Conservation (phyloP, 1,140 invertebrate species). For the Microplitis demolitor region DNA sequence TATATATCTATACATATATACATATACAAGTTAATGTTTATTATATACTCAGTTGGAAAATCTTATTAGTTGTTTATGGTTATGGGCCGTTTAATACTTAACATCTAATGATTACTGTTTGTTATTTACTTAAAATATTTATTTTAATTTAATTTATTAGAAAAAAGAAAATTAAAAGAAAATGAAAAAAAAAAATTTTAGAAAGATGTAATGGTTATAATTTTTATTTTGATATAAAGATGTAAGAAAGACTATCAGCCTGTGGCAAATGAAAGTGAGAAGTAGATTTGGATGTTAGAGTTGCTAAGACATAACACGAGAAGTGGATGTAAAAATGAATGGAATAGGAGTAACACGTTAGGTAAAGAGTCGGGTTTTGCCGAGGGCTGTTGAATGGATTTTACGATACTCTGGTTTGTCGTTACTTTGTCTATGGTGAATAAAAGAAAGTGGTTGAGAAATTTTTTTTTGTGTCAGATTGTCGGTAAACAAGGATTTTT, state of each 20-base stretch:
- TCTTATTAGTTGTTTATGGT: too few relatives aligned
- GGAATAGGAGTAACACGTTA: neutral
- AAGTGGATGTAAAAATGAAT: constrained; percentile 28
- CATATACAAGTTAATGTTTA: neutral
- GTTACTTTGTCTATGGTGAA: neutral
- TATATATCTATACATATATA: neutral
- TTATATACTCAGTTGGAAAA: too few relatives aligned
- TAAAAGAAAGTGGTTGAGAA: constrained; percentile 19
- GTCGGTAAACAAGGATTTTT: too few relatives aligned
- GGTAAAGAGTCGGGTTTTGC: neutral
- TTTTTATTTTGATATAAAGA: too few relatives aligned
- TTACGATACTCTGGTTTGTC: neutral
- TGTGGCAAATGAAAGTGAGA: neutral
- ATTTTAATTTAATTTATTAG: too few relatives aligned
- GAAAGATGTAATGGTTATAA: too few relatives aligned
- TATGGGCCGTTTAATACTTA: too few relatives aligned
- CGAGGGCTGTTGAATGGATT: neutral
- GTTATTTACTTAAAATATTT: too few relatives aligned
- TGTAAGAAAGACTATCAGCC: neutral
- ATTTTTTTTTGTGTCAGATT: too few relatives aligned
- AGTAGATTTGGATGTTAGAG: neutral
- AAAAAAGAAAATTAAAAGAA: too few relatives aligned
- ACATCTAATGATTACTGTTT: too few relatives aligned
- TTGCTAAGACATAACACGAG: constrained; percentile 9
- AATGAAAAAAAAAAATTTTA: too few relatives aligned